phyloP scores from a whole-genome alignment of 2,797 vertebrate species.

The Pangasius macronema region DNA sequence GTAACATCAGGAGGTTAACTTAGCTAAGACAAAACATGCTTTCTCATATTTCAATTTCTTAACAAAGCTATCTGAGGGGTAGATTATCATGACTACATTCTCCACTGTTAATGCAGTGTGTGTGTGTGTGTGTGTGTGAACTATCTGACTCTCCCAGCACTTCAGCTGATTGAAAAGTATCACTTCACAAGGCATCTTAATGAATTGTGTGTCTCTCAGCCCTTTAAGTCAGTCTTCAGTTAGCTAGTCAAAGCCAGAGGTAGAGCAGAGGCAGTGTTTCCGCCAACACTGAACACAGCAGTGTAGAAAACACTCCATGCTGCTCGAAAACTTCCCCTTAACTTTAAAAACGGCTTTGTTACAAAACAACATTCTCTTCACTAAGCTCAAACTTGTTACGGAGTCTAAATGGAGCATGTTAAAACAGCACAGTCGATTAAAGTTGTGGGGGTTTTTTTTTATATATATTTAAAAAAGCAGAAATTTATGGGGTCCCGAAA shows the following conservation, averaged over 20 bases:
- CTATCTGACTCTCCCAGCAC: background rate
- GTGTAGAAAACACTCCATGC: slow-evolving; percentile 5
- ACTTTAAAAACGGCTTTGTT: background rate
- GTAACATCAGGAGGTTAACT: background rate
- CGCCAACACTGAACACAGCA: background rate
- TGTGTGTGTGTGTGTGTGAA: background rate
- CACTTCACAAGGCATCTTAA: slow-evolving; percentile 30
- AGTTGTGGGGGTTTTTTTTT: background rate
- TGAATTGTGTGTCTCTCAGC: background rate
- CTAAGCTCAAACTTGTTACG: background rate
- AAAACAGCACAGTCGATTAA: background rate
- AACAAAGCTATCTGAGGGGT: background rate
- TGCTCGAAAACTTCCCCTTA: slow-evolving; percentile 50
- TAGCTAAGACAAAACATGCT: background rate
- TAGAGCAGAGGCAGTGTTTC: background rate
- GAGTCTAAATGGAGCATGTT: background rate
- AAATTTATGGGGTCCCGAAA: slow-evolving; percentile 54
- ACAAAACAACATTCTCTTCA: background rate
- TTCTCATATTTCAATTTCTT: slow-evolving; percentile 16
- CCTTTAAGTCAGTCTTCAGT: background rate
- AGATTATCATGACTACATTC: background rate
- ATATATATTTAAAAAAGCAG: background rate
- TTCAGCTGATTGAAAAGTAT: slow-evolving; percentile 28
- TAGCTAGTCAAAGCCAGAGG: background rate
- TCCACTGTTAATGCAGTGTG: background rate